Conservation (phyloP, 2,888 invertebrate genomes). For the Gasteruption jaculator region DNA sequence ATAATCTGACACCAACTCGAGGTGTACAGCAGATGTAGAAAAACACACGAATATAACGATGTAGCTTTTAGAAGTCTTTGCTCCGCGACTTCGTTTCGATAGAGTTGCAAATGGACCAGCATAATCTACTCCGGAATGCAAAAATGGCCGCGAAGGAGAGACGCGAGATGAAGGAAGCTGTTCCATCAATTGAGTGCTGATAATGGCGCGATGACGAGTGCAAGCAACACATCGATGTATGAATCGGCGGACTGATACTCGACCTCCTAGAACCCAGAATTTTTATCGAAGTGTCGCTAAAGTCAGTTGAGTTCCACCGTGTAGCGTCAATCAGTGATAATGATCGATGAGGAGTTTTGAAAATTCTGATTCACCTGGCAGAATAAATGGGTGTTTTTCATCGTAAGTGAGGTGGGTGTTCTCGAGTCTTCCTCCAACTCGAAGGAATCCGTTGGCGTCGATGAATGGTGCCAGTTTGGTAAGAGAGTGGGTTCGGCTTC, state of each 20-base stretch:
- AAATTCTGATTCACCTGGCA: conserved; percentile 12
- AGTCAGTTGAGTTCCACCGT: conserved; percentile 18
- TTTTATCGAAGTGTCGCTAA: conserved; percentile 4
- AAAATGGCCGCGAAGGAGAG: conserved; percentile 8
- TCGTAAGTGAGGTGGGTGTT: conserved; percentile 11
- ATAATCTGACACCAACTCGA: conserved; percentile 25
- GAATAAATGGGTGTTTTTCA: conserved; percentile 13
- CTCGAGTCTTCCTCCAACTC: conserved; percentile 17
- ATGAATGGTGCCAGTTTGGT: conserved; percentile 9
- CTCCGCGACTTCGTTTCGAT: conserved; percentile 13
- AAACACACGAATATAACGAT: conserved; percentile 26
- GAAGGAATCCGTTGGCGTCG: conserved; percentile 12
- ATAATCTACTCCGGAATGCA: conserved; percentile 19
- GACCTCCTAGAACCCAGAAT: conserved; percentile 19
- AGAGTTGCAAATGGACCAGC: conserved; percentile 18
- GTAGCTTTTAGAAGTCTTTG: conserved; percentile 19
- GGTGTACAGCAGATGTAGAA: conserved; percentile 24
- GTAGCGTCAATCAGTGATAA: conserved; percentile 14
- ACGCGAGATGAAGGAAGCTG: conserved; percentile 25
- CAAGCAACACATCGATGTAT: conserved; percentile 17
- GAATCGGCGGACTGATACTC: conserved; percentile 12
- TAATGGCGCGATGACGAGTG: neutral
- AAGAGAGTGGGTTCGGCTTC: conserved; percentile 7
- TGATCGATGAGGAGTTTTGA: conserved; percentile 13
- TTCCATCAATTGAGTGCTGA: conserved; percentile 29